Evolutionary conservation across 2,113 vertebrate genomes (phyloP), one percentile per base, ranked within the genome.

Genomic region (Pavo muticus): DNA sequence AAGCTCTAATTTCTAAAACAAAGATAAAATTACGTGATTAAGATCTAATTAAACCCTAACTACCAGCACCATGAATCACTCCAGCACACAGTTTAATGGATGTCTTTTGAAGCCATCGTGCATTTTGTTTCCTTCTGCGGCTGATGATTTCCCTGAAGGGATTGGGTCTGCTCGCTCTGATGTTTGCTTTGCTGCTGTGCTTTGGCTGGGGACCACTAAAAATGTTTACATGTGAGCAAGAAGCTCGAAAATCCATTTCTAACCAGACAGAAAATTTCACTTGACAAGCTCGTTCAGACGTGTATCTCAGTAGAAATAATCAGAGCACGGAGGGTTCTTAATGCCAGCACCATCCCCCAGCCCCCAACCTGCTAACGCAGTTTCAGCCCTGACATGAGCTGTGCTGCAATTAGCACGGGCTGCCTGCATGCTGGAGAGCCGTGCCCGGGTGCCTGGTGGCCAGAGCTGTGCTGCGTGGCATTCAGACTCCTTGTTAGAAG

Each of bases 261-360:
- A 96, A 86, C 87, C 89, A 93, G 91, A 91, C 72, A 96, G 87
- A 88, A 93, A 93, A 94, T 71, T 56, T 84, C 93, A 65, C 80
- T 88, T 85, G 85, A 95, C 94, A 88, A 71, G 72, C 67, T 75
- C 29, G 1, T 67, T 82, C 29, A 32, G 74, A 83, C 60, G 57
- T 25, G 50, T 2, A 13, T 50, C 80, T 64, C 69, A 18, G 60
- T 25, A 69, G 83, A 50, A 35, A 52, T 6, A 21, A 72, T 64
- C 3, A 0, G 70, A 50, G 74, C 45, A 3, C 80, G 50, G 70
- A 59, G 78, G 35, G 73, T 20, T 20, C 65, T 69, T 48, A 65
- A 2, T 2, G 5, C 37, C n/a, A 6, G 24, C 39, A 9, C 52
- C 5, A 0, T 35, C 24, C 73, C 71, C n/a, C 5, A 1, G 27